phyloP scores from a whole-genome alignment of 53 echinoderm and acorn worm genomes.

The Apostichopus leukothele region DNA sequence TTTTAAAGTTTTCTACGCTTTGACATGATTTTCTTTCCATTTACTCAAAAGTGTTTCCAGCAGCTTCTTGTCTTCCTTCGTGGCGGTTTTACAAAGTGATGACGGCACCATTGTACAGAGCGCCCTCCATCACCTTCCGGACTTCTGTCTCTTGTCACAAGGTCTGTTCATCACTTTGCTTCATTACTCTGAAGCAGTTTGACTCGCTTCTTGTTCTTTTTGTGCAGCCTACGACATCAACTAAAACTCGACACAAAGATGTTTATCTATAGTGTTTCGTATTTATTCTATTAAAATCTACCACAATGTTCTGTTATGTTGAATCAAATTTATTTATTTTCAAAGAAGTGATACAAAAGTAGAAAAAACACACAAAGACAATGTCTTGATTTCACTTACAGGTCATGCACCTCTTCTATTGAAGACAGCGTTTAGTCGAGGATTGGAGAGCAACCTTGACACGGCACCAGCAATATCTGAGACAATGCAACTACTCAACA shows the following conservation, averaged over 20 bases:
- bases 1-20: background rate
- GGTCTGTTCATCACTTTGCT: conserved; percentile 50
- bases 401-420: conserved; percentile 73
- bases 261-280: too few relatives aligned
- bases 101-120: conserved; percentile 79
- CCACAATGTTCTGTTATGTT: too few relatives aligned
- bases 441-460: conserved; percentile 75
- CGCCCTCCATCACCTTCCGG: conserved; percentile 85
- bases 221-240: too few relatives aligned
- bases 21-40: background rate
- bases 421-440: conserved; percentile 84
- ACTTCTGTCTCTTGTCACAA: conserved; percentile 90
- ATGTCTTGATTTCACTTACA: conserved; percentile 16
- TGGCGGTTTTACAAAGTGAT: conserved; percentile 72
- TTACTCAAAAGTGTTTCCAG: conserved; percentile 62
- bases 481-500: conserved; percentile 85
- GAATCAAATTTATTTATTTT: too few relatives aligned
- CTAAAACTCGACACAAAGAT: too few relatives aligned
- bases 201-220: too few relatives aligned
- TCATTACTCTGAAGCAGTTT: too few relatives aligned
- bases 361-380: too few relatives aligned
- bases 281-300: too few relatives aligned
- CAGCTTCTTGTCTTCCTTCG: conserved; percentile 79
- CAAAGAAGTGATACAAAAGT: too few relatives aligned
- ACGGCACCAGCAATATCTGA: conserved; percentile 82